These are phyloP conservation scores for Crypturellus tataupa DNA, from an alignment of 2,797 vertebrate genomes.

Conservation along the genomic window DNA sequence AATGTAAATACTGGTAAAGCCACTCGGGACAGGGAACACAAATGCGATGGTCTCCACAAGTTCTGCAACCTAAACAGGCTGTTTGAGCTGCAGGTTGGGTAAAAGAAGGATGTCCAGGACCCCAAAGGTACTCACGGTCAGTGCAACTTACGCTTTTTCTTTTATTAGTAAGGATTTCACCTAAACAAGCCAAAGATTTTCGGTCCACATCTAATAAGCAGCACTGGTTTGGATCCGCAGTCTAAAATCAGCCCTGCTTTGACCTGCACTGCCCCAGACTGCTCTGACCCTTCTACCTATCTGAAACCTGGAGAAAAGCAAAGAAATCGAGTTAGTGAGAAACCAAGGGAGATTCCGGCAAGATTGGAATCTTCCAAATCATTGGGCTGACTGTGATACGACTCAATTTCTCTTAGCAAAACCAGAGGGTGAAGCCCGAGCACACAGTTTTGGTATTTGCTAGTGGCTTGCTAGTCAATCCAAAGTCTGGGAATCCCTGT, in stretches of 20 bases:
- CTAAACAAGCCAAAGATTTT: background rate
- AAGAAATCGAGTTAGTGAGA: background rate
- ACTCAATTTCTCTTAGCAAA: background rate
- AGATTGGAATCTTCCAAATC: background rate
- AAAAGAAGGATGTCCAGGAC: background rate
- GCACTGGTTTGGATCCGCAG: background rate
- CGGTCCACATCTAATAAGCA: background rate
- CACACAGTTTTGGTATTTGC: background rate
- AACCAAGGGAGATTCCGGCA: background rate
- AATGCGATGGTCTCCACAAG: background rate
- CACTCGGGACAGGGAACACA: background rate
- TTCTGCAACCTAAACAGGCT: background rate
- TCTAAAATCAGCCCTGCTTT: background rate
- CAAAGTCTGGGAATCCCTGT: background rate
- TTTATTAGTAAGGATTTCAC: background rate
- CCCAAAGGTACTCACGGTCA: background rate
- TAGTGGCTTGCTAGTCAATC: background rate
- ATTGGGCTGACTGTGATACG: background rate
- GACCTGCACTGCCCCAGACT: background rate
- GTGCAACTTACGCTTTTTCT: background rate
- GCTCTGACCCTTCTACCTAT: background rate
- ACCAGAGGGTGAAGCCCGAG: background rate
- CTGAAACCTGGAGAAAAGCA: background rate
- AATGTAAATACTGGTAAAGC: conserved; percentile 3
- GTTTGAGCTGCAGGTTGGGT: background rate